Percentiles rank a stretch among this genome's conserved stretches.
These are phyloP conservation scores for Arion vulgaris DNA, from an alignment of 1,140 invertebrate genomes.

Conservation along the genomic window DNA sequence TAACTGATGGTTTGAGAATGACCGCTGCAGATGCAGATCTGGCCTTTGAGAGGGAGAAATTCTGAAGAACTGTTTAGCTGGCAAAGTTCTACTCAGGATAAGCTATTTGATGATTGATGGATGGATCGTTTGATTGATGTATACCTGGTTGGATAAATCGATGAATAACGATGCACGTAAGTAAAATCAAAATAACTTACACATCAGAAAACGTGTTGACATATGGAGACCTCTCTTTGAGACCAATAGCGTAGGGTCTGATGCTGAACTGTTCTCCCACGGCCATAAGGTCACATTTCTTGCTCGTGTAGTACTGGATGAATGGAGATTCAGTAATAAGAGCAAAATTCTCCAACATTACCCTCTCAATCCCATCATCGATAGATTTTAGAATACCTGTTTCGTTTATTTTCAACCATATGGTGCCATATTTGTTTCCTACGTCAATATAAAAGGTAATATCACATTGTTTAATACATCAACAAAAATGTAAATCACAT, in stretches of 20 bases:
- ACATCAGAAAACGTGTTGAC: constrained; percentile 43
- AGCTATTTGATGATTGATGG: too few relatives aligned
- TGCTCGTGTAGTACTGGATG: constrained; percentile 48
- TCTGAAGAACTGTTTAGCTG: too few relatives aligned
- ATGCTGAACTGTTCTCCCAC: constrained; percentile 55
- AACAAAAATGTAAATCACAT: too few relatives aligned
- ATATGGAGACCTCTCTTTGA: constrained; percentile 51
- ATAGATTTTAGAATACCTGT: constrained; percentile 45
- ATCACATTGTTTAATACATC: too few relatives aligned
- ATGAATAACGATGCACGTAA: too few relatives aligned
- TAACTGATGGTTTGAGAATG: too few relatives aligned
- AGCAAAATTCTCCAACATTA: constrained; percentile 45
- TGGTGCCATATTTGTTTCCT: constrained; percentile 88
- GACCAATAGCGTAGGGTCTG: constrained; percentile 54
- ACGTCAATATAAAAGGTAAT: not conserved
- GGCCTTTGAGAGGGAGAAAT: too few relatives aligned
- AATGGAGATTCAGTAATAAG: constrained; percentile 54
- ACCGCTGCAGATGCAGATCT: too few relatives aligned
- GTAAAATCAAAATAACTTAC: too few relatives aligned
- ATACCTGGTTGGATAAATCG: too few relatives aligned
- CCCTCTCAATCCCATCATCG: constrained; percentile 41
- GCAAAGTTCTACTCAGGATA: too few relatives aligned
- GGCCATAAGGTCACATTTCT: constrained; percentile 43
- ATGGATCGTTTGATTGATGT: too few relatives aligned
- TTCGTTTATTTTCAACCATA: constrained; percentile 73